Base-by-base conservation (phyloP, 1,140 invertebrate species). In the Drosophila murphyi region DNA sequence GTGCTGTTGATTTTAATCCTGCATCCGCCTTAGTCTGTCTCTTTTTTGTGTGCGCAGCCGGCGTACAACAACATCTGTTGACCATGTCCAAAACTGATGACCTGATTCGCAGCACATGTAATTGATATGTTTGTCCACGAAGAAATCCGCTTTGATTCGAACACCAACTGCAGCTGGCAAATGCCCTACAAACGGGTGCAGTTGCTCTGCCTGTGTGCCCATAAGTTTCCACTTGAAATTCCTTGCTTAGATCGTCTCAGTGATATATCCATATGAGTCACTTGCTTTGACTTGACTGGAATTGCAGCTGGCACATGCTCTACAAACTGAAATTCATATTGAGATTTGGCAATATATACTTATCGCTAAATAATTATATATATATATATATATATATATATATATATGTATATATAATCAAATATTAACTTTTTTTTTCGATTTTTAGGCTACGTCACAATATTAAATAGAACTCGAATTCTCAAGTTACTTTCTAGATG, bases 81-180 rank as follows among this genome's bases (percentile, higher is more conserved):
- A 47, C 47, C 73, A 85, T 85, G 81, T 86, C 85, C 85, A 88
- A 89, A 88, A 83, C 76, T 63, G 83, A 80, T 89, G 85, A 88
- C 83, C 83, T 85, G 74, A 81, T 83, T 88, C 69, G 55, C 54
- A 65, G 80, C 75, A 80, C 77, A 85, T 74, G 83, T 82, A 89
- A 83, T 89, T 88, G 85, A 89, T 90, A 88, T 89, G 80, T 88
- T 88, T 89, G 80, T 89, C 74, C 64, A 72, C 71, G 52, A 78
- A 54, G 78, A 75, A 85, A 78, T 73, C 76, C 64, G 61, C 52
- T 63, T 61, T 63, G 31, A 62, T 63, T 57, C 52, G 39, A 39
- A 55, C 70, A 10, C 45, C 28, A 48, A 57, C 29, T 29, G 39
- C 52, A 56, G 39, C 63, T 45, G 39, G 47, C 72, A 35, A 57